Evolutionary conservation across 2,888 invertebrate genomes (phyloP).

Genomic region (Eupithecia abbreviata): DNA sequence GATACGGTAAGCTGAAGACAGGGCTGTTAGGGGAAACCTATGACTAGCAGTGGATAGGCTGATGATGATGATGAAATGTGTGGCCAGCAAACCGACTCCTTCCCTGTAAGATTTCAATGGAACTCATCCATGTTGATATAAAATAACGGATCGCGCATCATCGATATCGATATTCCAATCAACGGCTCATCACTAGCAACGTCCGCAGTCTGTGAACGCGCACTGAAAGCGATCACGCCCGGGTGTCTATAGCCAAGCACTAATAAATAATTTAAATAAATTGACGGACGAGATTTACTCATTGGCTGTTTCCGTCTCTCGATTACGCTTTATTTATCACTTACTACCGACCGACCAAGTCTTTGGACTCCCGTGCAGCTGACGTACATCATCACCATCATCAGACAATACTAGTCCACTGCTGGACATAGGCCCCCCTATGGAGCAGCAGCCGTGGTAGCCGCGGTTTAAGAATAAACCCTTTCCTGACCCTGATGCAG

Average conservation of each 20-base stretch:
- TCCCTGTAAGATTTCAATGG: slow-evolving; percentile 2
- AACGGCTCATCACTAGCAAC: slow-evolving; percentile 59
- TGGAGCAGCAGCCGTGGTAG: not conserved
- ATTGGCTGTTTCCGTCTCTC: slow-evolving; percentile 83
- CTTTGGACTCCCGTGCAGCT: slow-evolving; percentile 62
- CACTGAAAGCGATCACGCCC: slow-evolving; percentile 76
- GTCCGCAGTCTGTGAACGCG: slow-evolving; percentile 77
- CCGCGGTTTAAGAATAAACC: not conserved
- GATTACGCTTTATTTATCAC: slow-evolving; percentile 84
- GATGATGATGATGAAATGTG: not conserved
- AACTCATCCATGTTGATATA: slow-evolving; percentile 18
- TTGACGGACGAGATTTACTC: slow-evolving; percentile 85
- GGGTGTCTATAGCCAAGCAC: slow-evolving; percentile 83
- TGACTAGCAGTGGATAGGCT: too few relatives aligned
- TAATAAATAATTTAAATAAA: slow-evolving; percentile 85
- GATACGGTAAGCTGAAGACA: too few relatives aligned
- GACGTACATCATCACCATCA: not conserved
- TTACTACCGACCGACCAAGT: slow-evolving; percentile 67
- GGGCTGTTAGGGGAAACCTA: too few relatives aligned
- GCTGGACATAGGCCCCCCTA: not conserved
- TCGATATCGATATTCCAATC: slow-evolving; percentile 56
- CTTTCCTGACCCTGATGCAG: not conserved
- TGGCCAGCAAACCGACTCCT: not conserved
- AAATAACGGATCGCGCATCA: slow-evolving; percentile 29
- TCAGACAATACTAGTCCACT: not conserved